phyloP scores from a whole-genome alignment of 1,140 invertebrate genomes.

The Drosophila nasuta region DNA sequence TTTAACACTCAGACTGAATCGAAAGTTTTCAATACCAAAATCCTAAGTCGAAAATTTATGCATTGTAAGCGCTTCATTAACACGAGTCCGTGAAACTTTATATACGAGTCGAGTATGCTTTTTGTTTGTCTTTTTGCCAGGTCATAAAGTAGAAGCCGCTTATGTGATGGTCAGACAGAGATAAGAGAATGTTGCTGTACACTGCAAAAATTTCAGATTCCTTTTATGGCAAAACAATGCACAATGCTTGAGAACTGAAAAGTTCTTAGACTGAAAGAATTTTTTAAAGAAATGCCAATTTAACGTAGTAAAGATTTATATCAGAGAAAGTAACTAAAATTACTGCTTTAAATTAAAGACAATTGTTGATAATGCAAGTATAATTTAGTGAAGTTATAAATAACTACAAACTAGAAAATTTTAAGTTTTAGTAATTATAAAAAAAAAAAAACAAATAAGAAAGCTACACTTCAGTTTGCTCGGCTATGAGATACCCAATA shows the following conservation, averaged over 20 bases:
- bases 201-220: conserved; percentile 19
- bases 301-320: conserved; percentile 3
- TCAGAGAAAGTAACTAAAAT: background rate
- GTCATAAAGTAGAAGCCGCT: conserved; percentile 28
- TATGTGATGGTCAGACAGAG: conserved; percentile 23
- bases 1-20: conserved; percentile 19
- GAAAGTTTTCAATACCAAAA: conserved; percentile 30
- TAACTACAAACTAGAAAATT: no score
- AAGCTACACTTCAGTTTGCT: no score
- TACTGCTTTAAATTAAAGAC: background rate
- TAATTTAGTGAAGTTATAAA: no score
- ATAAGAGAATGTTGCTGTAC: conserved; percentile 38
- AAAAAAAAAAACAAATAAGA: no score
- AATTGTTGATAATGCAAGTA: no score
- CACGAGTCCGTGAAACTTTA: conserved; percentile 53
- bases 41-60: conserved; percentile 37
- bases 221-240: background rate
- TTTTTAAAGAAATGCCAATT: background rate
- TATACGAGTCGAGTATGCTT: conserved; percentile 1
- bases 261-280: background rate
- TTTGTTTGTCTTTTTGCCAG: conserved; percentile 1
- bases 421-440: no score
- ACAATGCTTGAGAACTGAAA: background rate
- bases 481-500: no score
- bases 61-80: conserved; percentile 71